phyloP scores from a whole-genome alignment of 2,113 vertebrate genomes.

The Pedetes capensis region DNA sequence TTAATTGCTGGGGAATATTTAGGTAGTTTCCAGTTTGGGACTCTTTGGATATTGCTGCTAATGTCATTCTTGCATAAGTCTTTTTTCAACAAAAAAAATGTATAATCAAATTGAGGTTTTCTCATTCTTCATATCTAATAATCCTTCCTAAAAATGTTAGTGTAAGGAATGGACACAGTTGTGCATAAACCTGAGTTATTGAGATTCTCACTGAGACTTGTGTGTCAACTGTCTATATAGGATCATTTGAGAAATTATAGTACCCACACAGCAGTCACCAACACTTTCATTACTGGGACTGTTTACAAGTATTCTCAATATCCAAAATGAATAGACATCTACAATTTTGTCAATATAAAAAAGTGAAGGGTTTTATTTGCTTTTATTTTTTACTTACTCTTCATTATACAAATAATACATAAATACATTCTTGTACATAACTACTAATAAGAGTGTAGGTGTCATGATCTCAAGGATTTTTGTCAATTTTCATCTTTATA shows the following conservation, averaged over 20 bases:
- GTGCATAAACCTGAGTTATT: not conserved
- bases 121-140: not conserved
- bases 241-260: not conserved
- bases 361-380: not conserved
- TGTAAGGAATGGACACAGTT: not conserved
- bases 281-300: not conserved
- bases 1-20: not conserved
- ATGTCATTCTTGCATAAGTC: not conserved
- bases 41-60: not conserved
- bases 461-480: not conserved
- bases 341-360: not conserved
- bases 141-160: not conserved
- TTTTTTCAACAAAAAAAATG: no score
- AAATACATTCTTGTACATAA: not conserved
- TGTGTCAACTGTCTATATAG: not conserved
- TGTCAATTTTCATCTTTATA: not conserved
- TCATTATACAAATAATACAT: not conserved
- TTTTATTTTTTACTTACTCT: constrained; percentile 31
- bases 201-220: not conserved
- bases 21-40: not conserved
- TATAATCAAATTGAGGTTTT: no score
- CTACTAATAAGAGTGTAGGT: not conserved
- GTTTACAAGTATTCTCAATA: not conserved
- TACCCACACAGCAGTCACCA: not conserved
- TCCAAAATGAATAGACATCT: not conserved